Evolutionary conservation across 2,797 vertebrate genomes (phyloP).

Genomic region (Steatocranus sp.): DNA sequence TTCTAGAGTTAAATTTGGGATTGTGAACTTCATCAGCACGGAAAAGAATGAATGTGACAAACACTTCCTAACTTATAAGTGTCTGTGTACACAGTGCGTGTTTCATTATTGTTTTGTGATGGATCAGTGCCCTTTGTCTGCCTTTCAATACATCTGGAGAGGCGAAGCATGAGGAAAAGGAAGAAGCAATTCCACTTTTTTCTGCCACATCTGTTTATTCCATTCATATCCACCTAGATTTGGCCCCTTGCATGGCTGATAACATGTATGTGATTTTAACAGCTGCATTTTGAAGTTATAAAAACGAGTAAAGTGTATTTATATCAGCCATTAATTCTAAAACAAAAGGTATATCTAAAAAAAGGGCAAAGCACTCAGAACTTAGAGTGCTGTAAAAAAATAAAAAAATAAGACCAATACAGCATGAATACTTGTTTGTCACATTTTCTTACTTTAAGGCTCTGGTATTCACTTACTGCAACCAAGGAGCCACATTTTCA

Average conservation of each 20-base stretch:
- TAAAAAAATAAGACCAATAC: neutral
- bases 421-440: neutral
- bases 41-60: neutral
- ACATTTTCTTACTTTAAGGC: neutral
- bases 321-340: neutral
- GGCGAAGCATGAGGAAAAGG: neutral
- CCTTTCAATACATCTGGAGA: neutral
- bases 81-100: neutral
- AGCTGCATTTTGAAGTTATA: neutral
- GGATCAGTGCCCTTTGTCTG: neutral
- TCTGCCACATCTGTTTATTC: neutral
- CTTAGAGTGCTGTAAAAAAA: neutral
- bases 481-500: conserved; percentile 10
- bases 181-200: neutral
- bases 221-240: neutral
- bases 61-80: neutral
- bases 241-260: neutral
- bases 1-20: neutral
- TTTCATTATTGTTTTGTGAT: neutral
- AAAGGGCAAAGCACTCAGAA: neutral
- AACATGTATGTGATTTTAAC: neutral
- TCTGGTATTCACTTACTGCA: neutral
- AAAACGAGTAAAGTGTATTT: neutral
- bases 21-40: neutral
- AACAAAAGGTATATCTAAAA: neutral